Conservation (phyloP, 2,888 invertebrate species). For the Oegoconia quadripuncta region DNA sequence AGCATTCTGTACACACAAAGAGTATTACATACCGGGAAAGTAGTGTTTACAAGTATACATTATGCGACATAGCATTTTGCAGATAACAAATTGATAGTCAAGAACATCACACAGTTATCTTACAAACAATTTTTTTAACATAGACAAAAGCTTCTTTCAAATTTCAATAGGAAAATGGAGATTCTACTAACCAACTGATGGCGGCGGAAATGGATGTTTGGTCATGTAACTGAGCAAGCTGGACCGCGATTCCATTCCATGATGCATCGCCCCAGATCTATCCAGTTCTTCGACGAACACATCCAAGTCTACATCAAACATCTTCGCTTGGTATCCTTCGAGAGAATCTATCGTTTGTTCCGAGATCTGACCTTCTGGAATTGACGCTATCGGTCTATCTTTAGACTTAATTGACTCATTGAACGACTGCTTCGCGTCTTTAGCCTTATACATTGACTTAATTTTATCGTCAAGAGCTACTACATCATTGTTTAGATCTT, state of each 20-base stretch:
- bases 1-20: too few species aligned
- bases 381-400: conserved; percentile 33
- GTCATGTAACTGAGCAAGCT: conserved; percentile 6
- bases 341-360: neutral
- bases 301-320: conserved; percentile 35
- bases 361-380: neutral
- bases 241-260: conserved; percentile 31
- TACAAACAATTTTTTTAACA: too few species aligned
- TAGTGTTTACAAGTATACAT: too few species aligned
- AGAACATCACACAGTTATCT: too few species aligned
- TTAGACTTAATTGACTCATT: conserved; percentile 56
- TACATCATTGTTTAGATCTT: conserved; percentile 19
- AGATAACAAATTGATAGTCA: too few species aligned
- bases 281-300: conserved; percentile 50
- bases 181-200: conserved; percentile 57
- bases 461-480: conserved; percentile 16
- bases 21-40: too few species aligned
- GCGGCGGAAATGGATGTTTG: conserved; percentile 45
- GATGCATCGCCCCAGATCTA: conserved; percentile 60
- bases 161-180: too few species aligned
- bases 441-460: conserved; percentile 34
- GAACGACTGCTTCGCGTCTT: conserved; percentile 58
- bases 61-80: too few species aligned
- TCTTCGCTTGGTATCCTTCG: conserved; percentile 19
- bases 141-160: too few species aligned